Evolutionary conservation across 2,113 vertebrate genomes (phyloP).

Genomic region (Elachura formosa): DNA sequence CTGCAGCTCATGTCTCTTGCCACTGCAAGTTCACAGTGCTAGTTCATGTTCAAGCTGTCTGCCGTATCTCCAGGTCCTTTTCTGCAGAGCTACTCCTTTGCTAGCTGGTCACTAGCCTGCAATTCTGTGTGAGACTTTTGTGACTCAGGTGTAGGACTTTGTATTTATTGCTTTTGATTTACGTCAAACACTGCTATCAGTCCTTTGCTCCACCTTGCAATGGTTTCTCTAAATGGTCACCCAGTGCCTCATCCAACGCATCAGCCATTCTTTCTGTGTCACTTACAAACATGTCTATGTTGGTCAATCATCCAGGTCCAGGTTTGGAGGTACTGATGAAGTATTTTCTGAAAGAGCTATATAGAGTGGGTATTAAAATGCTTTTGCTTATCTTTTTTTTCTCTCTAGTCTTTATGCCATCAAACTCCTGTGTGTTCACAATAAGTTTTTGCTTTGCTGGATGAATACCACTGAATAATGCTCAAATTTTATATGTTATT

Average conservation of each 20-base stretch:
- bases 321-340: background rate
- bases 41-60: background rate
- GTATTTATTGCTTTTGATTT: background rate
- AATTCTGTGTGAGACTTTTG: background rate
- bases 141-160: background rate
- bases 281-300: background rate
- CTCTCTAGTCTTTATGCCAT: background rate
- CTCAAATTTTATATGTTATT: background rate
- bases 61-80: background rate
- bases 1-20: background rate
- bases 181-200: background rate
- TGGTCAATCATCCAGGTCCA: background rate
- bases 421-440: background rate
- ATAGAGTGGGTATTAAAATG: background rate
- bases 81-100: background rate
- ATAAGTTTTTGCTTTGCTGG: conserved; percentile 5
- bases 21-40: background rate
- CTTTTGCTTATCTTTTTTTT: background rate
- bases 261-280: background rate
- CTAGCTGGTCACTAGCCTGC: background rate
- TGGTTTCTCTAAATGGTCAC: background rate
- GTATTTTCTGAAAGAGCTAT: background rate
- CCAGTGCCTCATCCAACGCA: background rate
- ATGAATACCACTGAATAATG: background rate
- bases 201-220: background rate